A percentile compares a stretch with the other conserved stretches of the same genome.
phyloP scores from a whole-genome alignment of 2,888 invertebrate species.

The Diarsia rubi region DNA sequence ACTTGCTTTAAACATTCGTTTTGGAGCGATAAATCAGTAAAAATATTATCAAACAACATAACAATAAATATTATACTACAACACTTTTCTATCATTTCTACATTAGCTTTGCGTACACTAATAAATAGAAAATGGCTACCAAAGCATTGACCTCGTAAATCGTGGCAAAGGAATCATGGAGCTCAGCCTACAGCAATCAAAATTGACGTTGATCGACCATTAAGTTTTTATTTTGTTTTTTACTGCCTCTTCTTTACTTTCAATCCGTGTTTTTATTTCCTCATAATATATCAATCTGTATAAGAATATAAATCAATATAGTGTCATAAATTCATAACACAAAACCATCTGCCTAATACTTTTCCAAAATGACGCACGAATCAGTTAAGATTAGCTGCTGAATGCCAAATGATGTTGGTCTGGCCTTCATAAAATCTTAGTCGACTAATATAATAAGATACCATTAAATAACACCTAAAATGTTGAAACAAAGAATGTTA shows the following conservation, averaged over 20 bases:
- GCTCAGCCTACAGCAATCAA: constrained; percentile 55
- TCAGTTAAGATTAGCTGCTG: too few relatives aligned
- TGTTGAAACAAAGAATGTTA: background rate
- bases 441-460: background rate
- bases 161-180: constrained; percentile 61
- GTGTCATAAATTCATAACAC: too few relatives aligned
- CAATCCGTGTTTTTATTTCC: background rate
- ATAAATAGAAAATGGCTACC: constrained; percentile 69
- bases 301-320: background rate
- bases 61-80: constrained; percentile 34
- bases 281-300: background rate
- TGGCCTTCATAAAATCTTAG: too few relatives aligned
- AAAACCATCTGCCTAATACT: too few relatives aligned
- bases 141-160: constrained; percentile 60
- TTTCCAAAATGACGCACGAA: too few relatives aligned
- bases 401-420: background rate
- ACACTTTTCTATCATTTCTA: constrained; percentile 20
- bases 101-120: constrained; percentile 29
- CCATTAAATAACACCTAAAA: background rate
- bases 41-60: constrained; percentile 6
- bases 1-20: background rate
- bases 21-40: constrained; percentile 3
- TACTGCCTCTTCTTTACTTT: background rate
- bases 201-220: constrained; percentile 36
- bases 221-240: constrained; percentile 19